Evolutionary conservation across 2,888 invertebrate species (phyloP), one percentile per base, ranked within the genome.

Genomic region (Tetragonula carbonaria): DNA sequence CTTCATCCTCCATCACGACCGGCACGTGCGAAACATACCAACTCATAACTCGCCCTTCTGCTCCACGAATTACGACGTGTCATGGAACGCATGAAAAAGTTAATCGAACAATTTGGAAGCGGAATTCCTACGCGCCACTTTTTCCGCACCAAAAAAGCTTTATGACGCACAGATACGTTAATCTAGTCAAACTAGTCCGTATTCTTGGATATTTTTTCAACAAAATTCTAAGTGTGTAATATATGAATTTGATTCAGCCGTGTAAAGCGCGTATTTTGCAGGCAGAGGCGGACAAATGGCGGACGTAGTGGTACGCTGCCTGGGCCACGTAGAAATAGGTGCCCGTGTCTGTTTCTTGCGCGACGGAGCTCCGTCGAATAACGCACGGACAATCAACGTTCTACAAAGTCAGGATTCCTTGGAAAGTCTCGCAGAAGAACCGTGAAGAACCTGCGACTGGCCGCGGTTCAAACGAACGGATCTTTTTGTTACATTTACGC

Each of bases 11-110:
- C 76, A 82, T 85, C 82, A 73, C 53, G 74, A 63, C 50, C 53
- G 78, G 78, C 84, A 82, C 81, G 86, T 59, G 80, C 87, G 86
- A 88, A 85, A 84, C 80, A 53, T 66, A 68, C 76, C 73, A 33
- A 57, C 63, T 74, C 45, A 51, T 74, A 74, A 65, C 78, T 78
- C 53, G 76, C 13, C 63, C n/a, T 70, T 68, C 71, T 23, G 3
- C 23, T 14, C n/a, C 4, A 21, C 16, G 57, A 79, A 75, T 76
- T 70, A 74, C 74, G 78, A 78, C 33, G 72, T 79, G 78, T 71
- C 71, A 8, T 16, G 63, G 67, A 50, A 45, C 50, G 53, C 16
- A 67, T 66, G n/a, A 78, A 75, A 75, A 73, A 74, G 65, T 70
- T 74, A 55, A 65, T 63, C 53, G 55, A 67, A 78, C 38, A 23